Conservation (phyloP, 2,113 vertebrate genomes). For the Melanerpes formicivorus region DNA sequence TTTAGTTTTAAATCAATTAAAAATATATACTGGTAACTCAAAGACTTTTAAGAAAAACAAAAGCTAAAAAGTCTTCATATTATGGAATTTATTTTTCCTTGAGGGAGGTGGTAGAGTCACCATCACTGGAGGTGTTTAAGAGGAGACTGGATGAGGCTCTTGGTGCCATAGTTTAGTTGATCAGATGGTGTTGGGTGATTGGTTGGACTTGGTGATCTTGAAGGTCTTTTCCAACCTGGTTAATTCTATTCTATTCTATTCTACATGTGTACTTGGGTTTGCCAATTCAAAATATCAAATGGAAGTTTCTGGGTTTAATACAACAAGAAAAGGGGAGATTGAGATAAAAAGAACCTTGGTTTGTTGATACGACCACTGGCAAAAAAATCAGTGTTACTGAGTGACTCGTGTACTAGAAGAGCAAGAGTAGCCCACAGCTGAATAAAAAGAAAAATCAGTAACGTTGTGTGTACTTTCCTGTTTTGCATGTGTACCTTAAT, state of each 20-base stretch:
- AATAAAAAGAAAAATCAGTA: conserved; percentile 62
- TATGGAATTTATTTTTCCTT: background rate
- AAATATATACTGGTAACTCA: background rate
- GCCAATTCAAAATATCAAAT: background rate
- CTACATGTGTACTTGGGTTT: background rate
- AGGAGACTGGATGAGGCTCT: too few species aligned
- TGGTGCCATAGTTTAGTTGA: too few species aligned
- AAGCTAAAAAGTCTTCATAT: background rate
- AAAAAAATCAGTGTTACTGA: conserved; percentile 72
- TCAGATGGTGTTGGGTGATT: too few species aligned
- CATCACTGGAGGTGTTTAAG: too few species aligned
- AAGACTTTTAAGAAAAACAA: background rate
- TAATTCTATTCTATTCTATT: background rate
- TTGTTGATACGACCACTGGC: conserved; percentile 77
- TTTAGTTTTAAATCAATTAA: background rate
- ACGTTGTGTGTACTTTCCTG: background rate
- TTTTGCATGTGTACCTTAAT: background rate
- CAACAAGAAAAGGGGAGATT: conserved; percentile 63
- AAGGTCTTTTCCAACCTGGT: too few species aligned
- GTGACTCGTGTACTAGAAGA: conserved; percentile 79
- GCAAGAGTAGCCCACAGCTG: conserved; percentile 76
- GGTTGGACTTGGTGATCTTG: too few species aligned
- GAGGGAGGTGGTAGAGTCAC: background rate
- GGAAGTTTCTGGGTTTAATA: conserved; percentile 53
- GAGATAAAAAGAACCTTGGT: conserved; percentile 74